Evolutionary conservation across 2,888 invertebrate species (phyloP).

Genomic region (Phymatocera aterrima): DNA sequence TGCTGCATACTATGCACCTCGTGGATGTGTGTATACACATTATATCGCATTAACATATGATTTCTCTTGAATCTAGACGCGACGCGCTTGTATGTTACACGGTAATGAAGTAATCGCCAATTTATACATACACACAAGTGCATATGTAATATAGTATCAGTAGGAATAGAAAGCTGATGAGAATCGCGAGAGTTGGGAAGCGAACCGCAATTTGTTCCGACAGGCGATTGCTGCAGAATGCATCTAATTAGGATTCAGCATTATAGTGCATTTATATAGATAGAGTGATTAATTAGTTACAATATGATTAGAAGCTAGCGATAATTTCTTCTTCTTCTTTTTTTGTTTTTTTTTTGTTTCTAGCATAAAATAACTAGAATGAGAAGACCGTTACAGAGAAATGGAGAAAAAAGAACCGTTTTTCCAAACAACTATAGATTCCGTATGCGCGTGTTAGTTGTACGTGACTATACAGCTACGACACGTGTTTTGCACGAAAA

Average conservation of each 20-base stretch:
- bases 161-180: conserved; percentile 5
- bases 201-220: neutral
- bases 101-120: conserved; percentile 29
- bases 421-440: too few species aligned
- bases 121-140: neutral
- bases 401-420: neutral
- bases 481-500: conserved; percentile 1
- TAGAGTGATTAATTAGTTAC: neutral
- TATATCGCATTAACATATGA: neutral
- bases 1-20: neutral
- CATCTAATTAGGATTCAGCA: neutral
- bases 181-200: neutral
- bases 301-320: too few species aligned
- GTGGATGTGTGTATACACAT: neutral
- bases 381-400: too few species aligned
- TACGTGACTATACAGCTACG: neutral
- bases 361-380: neutral
- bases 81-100: neutral
- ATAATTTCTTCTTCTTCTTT: too few species aligned
- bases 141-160: too few species aligned
- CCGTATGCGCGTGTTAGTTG: neutral
- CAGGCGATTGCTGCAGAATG: neutral
- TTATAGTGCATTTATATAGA: neutral
- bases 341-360: too few species aligned
- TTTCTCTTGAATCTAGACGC: conserved; percentile 13